Conservation (phyloP, 2,113 vertebrate genomes). For the Dermatemys mawii region DNA sequence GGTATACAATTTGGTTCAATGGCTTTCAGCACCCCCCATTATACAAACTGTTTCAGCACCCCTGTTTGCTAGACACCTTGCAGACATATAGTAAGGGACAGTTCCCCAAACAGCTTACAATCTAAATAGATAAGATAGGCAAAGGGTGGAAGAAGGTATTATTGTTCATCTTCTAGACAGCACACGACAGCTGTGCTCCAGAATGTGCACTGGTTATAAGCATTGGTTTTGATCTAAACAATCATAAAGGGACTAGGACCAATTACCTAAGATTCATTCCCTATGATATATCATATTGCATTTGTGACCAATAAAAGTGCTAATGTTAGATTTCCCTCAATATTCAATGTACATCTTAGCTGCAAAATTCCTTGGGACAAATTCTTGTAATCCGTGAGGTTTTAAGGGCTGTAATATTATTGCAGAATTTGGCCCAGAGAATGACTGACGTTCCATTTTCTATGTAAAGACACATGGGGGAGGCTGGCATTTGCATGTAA, state of each 20-base stretch:
- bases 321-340: neutral
- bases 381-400: neutral
- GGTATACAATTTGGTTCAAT: fast-evolving
- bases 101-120: fast-evolving
- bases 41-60: too few relatives aligned
- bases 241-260: neutral
- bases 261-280: neutral
- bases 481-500: neutral
- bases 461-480: neutral
- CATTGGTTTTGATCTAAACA: neutral
- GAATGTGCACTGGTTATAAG: neutral
- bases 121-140: neutral
- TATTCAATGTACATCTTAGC: neutral
- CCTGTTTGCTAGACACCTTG: neutral
- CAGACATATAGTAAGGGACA: neutral
- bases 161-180: neutral
- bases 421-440: neutral
- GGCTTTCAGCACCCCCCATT: neutral
- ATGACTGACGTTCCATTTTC: neutral
- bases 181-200: neutral
- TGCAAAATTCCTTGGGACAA: neutral
- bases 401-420: neutral
- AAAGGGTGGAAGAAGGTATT: neutral
- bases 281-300: neutral
- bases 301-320: neutral